These are phyloP conservation scores for Leptopilina boulardi DNA, from an alignment of 1,140 invertebrate species.

Conservation along the genomic window DNA sequence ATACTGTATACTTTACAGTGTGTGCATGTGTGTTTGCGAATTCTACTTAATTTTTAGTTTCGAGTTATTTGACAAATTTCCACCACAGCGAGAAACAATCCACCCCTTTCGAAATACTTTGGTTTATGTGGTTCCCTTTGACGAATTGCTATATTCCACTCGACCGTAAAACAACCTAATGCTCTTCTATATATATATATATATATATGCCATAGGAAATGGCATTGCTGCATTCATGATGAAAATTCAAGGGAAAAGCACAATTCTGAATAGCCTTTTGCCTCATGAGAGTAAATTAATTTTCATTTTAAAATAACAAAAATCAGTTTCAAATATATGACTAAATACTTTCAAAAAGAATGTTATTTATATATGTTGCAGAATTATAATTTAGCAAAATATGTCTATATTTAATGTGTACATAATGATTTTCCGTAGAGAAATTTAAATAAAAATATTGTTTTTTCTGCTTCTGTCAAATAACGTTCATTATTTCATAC, in stretches of 20 bases:
- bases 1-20: too few species aligned
- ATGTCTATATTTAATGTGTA: too few species aligned
- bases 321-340: neutral
- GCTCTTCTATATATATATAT: too few species aligned
- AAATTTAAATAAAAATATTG: too few species aligned
- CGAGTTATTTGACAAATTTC: slow-evolving; percentile 28
- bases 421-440: too few species aligned
- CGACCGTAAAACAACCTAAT: slow-evolving; percentile 9
- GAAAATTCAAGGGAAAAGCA: slow-evolving; percentile 1
- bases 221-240: slow-evolving; percentile 2
- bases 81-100: slow-evolving; percentile 26
- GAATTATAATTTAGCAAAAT: neutral
- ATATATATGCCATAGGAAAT: neutral
- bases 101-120: slow-evolving; percentile 15
- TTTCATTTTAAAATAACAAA: neutral
- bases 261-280: neutral
- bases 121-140: slow-evolving; percentile 29
- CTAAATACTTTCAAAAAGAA: neutral
- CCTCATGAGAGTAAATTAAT: neutral
- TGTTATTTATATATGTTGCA: neutral
- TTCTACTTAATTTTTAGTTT: slow-evolving; percentile 33
- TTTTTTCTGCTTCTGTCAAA: too few species aligned
- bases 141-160: slow-evolving; percentile 21
- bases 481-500: too few species aligned
- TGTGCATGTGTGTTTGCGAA: neutral